These are phyloP conservation scores for Caenorhabditis tropicalis DNA, from an alignment of 1,140 invertebrate genomes.

Conservation along the genomic window DNA sequence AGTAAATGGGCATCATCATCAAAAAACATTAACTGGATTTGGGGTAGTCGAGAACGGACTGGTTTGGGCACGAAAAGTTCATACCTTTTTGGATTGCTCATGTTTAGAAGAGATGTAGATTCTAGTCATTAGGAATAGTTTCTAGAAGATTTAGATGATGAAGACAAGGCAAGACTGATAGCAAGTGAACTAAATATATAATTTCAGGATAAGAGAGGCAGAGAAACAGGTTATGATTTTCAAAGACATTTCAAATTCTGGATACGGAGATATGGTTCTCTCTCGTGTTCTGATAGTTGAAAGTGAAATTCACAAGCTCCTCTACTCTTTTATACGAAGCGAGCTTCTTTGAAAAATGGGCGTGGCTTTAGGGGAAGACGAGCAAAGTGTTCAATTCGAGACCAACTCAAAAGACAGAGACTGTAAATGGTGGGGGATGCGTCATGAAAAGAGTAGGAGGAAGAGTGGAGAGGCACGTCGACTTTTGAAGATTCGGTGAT, in stretches of 20 bases:
- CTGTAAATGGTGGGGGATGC: not conserved
- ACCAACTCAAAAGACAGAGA: not conserved
- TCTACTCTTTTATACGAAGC: not conserved
- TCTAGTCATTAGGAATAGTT: not conserved
- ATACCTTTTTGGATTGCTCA: not conserved
- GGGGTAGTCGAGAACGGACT: not conserved
- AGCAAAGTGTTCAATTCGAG: not conserved
- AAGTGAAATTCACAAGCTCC: not conserved
- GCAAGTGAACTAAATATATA: not conserved
- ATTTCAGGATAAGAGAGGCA: constrained; percentile 9
- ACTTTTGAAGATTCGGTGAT: constrained; percentile 31
- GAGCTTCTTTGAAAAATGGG: not conserved
- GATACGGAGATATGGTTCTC: not conserved
- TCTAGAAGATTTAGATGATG: not conserved
- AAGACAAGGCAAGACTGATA: not conserved
- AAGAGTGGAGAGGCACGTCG: not conserved
- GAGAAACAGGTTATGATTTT: constrained; percentile 35
- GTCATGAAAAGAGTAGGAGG: not conserved
- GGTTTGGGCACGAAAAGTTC: no score
- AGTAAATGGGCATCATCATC: not conserved
- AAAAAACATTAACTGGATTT: not conserved
- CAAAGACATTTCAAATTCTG: not conserved
- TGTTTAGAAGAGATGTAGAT: not conserved
- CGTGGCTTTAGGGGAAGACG: not conserved
- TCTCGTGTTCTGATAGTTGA: no score